These are phyloP conservation scores for Melinaea menophilus DNA, from an alignment of 2,888 invertebrate genomes.

Conservation along the genomic window DNA sequence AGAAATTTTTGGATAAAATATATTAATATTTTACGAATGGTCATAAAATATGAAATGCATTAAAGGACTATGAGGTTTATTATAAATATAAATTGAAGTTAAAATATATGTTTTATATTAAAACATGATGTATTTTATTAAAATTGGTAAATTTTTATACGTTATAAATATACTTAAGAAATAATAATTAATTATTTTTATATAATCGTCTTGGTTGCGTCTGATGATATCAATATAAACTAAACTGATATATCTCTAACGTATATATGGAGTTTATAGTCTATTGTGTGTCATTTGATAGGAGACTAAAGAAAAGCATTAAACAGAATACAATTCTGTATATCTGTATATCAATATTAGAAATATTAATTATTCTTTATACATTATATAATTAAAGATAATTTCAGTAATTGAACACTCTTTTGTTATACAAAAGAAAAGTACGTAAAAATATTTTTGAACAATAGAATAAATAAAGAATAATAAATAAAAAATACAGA, in stretches of 20 bases:
- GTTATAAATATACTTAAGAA: slow-evolving; percentile 18
- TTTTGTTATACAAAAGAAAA: too few species aligned
- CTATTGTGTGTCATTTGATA: too few species aligned
- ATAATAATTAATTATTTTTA: slow-evolving; percentile 16
- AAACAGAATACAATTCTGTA: slow-evolving; percentile 1
- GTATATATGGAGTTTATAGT: too few species aligned
- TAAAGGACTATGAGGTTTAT: slow-evolving; percentile 13
- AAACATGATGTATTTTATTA: slow-evolving; percentile 15
- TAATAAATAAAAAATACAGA: background rate
- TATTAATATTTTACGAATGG: slow-evolving; percentile 6
- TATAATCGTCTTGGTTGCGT: too few species aligned
- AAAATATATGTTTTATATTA: slow-evolving; percentile 2
- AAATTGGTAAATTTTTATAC: slow-evolving; percentile 15
- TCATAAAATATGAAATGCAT: slow-evolving; percentile 4
- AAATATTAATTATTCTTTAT: background rate
- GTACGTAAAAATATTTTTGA: too few species aligned
- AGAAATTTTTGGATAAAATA: background rate
- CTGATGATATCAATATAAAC: too few species aligned
- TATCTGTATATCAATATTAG: slow-evolving; percentile 7
- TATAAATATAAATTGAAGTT: slow-evolving; percentile 8
- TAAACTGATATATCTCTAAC: too few species aligned
- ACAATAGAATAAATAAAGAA: background rate
- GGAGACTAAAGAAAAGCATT: slow-evolving; percentile 9
- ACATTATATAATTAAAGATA: too few species aligned
- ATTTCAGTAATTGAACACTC: too few species aligned